phyloP scores from a whole-genome alignment of 2,113 vertebrate species.

The Oreochromis niloticus region DNA sequence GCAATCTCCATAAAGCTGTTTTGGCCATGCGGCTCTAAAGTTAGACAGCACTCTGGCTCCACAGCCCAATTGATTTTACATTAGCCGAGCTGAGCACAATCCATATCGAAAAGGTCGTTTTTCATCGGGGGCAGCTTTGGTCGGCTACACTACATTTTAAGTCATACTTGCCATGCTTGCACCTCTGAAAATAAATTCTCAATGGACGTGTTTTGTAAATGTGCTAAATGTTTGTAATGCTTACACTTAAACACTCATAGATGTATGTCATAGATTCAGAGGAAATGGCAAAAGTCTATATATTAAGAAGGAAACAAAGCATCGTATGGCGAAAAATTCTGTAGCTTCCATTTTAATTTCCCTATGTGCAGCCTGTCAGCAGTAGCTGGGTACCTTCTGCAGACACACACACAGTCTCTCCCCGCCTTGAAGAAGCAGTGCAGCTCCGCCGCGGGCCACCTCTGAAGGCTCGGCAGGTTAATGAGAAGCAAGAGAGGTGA shows the following conservation, averaged over 20 bases:
- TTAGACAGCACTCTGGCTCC: conserved; percentile 1
- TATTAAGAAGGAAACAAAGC: not conserved
- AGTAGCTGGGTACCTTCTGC: not conserved
- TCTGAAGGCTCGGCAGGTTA: conserved; percentile 38
- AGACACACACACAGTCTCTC: not conserved
- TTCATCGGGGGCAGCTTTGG: not conserved
- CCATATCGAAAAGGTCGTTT: not conserved
- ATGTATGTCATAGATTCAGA: not conserved
- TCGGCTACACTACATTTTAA: not conserved
- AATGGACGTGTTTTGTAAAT: not conserved
- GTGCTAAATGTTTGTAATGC: not conserved
- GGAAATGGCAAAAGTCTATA: not conserved
- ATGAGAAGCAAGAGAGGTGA: conserved; percentile 49
- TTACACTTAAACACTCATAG: not conserved
- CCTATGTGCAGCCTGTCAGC: not conserved
- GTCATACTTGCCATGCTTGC: not conserved
- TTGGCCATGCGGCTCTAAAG: not conserved
- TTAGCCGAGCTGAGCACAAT: conserved; percentile 10
- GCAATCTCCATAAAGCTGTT: not conserved
- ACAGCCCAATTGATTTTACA: conserved; percentile 34
- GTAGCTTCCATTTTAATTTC: not conserved
- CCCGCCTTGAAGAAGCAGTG: not conserved
- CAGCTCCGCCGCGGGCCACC: not conserved
- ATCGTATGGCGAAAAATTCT: not conserved
- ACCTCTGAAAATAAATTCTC: not conserved